Evolutionary conservation across 2,113 vertebrate species (phyloP).

Genomic region (Andinoacara biseriatus): DNA sequence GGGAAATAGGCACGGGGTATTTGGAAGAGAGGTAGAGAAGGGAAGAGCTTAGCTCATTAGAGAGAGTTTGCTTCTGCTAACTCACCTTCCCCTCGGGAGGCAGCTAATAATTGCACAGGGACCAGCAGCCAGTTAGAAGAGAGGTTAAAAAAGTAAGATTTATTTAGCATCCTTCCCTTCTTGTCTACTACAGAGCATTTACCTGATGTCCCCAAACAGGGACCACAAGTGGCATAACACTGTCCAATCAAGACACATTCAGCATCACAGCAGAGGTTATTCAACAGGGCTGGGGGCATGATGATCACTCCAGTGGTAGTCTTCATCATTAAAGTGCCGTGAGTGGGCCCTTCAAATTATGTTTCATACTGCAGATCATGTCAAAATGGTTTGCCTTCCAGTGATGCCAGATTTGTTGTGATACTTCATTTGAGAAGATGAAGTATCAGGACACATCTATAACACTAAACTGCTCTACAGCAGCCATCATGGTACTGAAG

Average conservation of each 20-base stretch:
- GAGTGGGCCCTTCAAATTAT: neutral
- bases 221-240: neutral
- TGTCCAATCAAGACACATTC: neutral
- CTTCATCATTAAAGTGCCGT: neutral
- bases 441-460: too few species aligned
- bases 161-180: constrained; percentile 47
- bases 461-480: too few species aligned
- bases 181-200: neutral
- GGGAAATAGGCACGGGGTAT: constrained; percentile 26
- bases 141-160: constrained; percentile 52
- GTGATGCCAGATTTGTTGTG: too few species aligned
- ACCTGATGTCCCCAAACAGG: constrained; percentile 22
- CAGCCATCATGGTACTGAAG: too few species aligned
- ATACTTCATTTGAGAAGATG: too few species aligned
- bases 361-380: neutral
- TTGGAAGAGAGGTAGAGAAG: constrained; percentile 34
- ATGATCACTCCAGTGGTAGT: neutral
- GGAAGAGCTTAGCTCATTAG: constrained; percentile 80
- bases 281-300: neutral
- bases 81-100: constrained; percentile 70
- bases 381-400: too few species aligned
- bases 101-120: constrained; percentile 76
- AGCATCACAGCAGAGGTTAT: neutral
- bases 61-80: constrained; percentile 81
- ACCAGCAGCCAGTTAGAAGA: constrained; percentile 68